Percentiles rank a stretch among this genome's conserved stretches.
Evolutionary conservation across 2,888 invertebrate species (phyloP).

Genomic region (Sericinus montela): DNA sequence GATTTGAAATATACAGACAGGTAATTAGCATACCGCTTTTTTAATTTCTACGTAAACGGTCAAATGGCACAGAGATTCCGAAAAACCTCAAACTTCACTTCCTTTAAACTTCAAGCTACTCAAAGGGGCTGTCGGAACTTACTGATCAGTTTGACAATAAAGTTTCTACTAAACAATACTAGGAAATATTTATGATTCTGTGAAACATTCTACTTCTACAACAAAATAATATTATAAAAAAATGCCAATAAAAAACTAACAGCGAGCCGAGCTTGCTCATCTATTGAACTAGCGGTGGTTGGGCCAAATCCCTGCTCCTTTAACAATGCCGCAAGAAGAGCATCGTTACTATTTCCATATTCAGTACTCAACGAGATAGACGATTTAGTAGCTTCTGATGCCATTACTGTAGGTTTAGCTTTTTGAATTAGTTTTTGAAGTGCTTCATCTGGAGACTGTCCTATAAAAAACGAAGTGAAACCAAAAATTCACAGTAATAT

Average conservation of each 20-base stretch:
- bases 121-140: no score
- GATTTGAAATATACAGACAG: no score
- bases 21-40: no score
- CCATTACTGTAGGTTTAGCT: conserved; percentile 53
- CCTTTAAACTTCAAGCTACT: no score
- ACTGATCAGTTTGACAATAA: no score
- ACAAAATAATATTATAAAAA: background rate
- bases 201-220: conserved; percentile 31
- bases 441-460: conserved; percentile 68
- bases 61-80: no score
- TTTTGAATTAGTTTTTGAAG: conserved; percentile 60
- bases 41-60: no score
- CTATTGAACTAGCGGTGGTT: conserved; percentile 81
- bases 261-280: conserved; percentile 77
- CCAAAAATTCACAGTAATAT: background rate
- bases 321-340: conserved; percentile 83
- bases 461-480: conserved; percentile 35
- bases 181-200: no score
- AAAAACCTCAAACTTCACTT: no score
- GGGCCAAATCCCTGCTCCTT: conserved; percentile 87
- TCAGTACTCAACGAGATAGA: conserved; percentile 70
- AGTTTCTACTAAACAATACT: no score
- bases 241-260: conserved; percentile 55
- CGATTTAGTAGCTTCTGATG: conserved; percentile 61
- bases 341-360: conserved; percentile 83